A percentile compares a stretch with the other conserved stretches of the same genome.
These are phyloP conservation scores for Reticulitermes speratus DNA, from an alignment of 1,140 invertebrate species.

Conservation along the genomic window DNA sequence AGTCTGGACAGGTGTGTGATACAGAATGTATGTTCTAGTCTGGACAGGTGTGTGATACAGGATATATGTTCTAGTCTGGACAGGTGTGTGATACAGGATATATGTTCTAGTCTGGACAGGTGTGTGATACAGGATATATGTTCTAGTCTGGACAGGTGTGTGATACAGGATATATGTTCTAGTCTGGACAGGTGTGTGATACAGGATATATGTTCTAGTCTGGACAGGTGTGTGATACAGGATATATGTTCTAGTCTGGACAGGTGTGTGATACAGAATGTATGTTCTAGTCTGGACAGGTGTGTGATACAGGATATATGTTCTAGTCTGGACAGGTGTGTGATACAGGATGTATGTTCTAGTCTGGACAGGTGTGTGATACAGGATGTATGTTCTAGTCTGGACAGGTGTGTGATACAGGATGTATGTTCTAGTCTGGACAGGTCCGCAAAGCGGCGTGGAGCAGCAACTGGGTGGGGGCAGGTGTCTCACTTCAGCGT, in stretches of 20 bases:
- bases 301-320: neutral
- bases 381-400: neutral
- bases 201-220: neutral
- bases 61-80: neutral
- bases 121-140: neutral
- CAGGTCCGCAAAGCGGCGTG: neutral
- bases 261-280: neutral
- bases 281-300: neutral
- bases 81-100: neutral
- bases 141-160: neutral
- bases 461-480: neutral
- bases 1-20: neutral
- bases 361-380: neutral
- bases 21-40: neutral
- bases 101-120: neutral
- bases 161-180: neutral
- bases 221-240: neutral
- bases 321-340: neutral
- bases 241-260: neutral
- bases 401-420: neutral
- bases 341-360: neutral
- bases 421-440: neutral
- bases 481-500: neutral
- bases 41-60: neutral
- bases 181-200: neutral